Percentiles rank a stretch among this genome's conserved stretches.
Evolutionary conservation across 2,888 invertebrate species (phyloP).

Genomic region (Apamea crenata): DNA sequence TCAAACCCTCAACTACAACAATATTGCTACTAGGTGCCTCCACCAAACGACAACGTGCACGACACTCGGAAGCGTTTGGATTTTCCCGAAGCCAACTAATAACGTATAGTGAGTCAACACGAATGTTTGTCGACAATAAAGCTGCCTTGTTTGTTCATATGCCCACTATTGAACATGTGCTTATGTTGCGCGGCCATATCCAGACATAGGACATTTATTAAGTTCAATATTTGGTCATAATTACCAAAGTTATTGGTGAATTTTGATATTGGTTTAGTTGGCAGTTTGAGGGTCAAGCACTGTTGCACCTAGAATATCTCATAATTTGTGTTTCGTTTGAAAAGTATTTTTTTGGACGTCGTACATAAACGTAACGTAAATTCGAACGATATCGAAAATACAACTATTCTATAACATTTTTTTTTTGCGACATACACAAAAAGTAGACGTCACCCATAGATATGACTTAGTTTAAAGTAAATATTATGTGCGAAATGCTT

Average conservation of each 20-base stretch:
- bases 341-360: neutral
- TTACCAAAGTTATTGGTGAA: neutral
- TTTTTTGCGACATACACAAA: neutral
- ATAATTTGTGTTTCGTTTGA: neutral
- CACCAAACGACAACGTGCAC: neutral
- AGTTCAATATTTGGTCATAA: slow-evolving; percentile 14
- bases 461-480: neutral
- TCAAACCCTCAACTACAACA: neutral
- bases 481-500: neutral
- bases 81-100: slow-evolving; percentile 58
- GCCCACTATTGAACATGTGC: slow-evolving; percentile 44
- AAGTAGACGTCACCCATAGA: neutral
- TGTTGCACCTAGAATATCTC: neutral
- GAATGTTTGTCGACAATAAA: slow-evolving; percentile 62
- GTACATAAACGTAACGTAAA: neutral
- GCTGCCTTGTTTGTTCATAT: slow-evolving; percentile 56
- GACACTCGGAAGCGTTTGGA: slow-evolving; percentile 21
- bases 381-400: neutral
- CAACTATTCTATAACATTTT: neutral
- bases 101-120: slow-evolving; percentile 59
- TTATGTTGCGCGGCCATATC: slow-evolving; percentile 14
- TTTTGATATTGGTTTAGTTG: slow-evolving; percentile 11
- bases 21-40: neutral
- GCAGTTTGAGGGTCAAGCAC: neutral
- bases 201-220: slow-evolving; percentile 14